Percentiles rank a stretch among this genome's conserved stretches.
phyloP scores from a whole-genome alignment of 2,888 invertebrate species.

The Athripsodes cinereus region DNA sequence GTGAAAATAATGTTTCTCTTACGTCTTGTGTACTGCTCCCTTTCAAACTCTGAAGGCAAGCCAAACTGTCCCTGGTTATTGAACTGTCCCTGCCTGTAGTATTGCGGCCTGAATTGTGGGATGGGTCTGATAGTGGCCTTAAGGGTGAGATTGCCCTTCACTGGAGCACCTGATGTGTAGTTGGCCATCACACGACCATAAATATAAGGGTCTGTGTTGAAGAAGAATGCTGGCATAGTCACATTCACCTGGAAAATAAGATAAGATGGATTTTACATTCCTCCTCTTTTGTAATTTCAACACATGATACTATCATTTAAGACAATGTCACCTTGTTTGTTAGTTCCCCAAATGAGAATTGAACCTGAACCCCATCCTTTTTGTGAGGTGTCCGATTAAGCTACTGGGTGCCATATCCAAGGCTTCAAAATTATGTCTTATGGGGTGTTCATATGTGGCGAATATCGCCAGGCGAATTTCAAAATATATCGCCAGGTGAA shows the following conservation, averaged over 20 bases:
- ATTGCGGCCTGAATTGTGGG: slow-evolving; percentile 50
- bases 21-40: slow-evolving; percentile 43
- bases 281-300: too few relatives aligned
- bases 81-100: slow-evolving; percentile 44
- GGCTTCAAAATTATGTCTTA: too few relatives aligned
- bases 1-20: too few relatives aligned
- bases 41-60: slow-evolving; percentile 32
- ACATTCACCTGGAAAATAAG: slow-evolving; percentile 68
- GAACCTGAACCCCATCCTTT: too few relatives aligned
- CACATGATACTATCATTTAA: too few relatives aligned
- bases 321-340: too few relatives aligned
- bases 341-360: too few relatives aligned
- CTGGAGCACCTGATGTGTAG: slow-evolving; percentile 91
- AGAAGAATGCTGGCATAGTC: slow-evolving; percentile 91
- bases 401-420: too few relatives aligned
- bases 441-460: too few relatives aligned
- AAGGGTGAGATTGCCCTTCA: slow-evolving; percentile 81
- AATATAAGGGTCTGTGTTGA: slow-evolving; percentile 78
- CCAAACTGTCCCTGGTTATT: slow-evolving; percentile 47
- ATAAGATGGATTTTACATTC: background rate
- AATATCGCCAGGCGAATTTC: too few relatives aligned
- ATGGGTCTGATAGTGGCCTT: slow-evolving; percentile 72
- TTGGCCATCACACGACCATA: slow-evolving; percentile 88
- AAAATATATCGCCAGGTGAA: too few relatives aligned
- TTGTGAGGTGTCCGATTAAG: too few relatives aligned